Conservation (phyloP, 2,113 vertebrate species). For the Penelope pileata region DNA sequence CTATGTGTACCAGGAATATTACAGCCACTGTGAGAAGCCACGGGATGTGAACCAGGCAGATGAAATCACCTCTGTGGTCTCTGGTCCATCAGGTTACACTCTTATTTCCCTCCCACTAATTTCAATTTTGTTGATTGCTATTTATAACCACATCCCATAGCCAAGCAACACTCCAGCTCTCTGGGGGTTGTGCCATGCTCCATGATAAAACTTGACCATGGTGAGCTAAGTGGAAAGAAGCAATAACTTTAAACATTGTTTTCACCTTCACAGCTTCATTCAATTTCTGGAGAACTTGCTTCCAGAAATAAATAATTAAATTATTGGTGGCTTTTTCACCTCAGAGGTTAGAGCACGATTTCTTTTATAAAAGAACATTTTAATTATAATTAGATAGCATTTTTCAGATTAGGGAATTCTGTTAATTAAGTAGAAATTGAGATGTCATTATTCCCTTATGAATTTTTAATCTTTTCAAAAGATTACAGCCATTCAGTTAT, state of each 20-base stretch:
- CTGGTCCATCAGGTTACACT: neutral
- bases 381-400: neutral
- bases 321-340: neutral
- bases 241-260: neutral
- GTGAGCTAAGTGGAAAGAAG: neutral
- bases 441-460: neutral
- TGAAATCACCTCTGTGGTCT: neutral
- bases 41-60: neutral
- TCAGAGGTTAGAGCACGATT: neutral
- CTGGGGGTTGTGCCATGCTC: neutral
- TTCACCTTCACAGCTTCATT: neutral
- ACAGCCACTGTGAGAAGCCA: neutral
- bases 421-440: neutral
- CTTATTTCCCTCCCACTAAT: neutral
- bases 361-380: neutral
- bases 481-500: neutral
- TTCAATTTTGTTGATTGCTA: neutral
- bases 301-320: no score
- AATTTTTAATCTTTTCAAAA: slow-evolving; percentile 11
- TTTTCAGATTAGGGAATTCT: slow-evolving; percentile 30
- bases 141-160: neutral
- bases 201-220: neutral
- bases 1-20: neutral
- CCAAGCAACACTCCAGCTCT: neutral
- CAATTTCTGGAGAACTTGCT: no score